Conservation (phyloP, 2,888 invertebrate genomes). For the Oscheius onirici region DNA sequence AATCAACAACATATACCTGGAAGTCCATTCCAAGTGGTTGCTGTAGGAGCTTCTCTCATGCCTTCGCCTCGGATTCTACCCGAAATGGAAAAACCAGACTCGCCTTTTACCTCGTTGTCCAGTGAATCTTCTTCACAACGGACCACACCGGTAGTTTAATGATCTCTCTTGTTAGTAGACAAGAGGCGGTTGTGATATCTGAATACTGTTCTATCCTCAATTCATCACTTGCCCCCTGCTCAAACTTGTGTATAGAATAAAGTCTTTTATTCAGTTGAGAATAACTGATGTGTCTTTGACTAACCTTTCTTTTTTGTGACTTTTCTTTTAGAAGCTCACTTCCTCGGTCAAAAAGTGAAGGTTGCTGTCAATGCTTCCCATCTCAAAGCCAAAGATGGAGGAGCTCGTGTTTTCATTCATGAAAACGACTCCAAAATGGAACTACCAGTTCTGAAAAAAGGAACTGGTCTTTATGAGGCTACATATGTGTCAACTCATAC, state of each 20-base stretch:
- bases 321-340: not conserved
- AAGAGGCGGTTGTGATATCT: constrained; percentile 2
- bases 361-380: not conserved
- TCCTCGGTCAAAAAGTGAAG: constrained; percentile 6
- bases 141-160: constrained; percentile 38
- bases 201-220: not conserved
- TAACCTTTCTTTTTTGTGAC: too few relatives aligned
- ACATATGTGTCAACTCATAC: not conserved
- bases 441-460: not conserved
- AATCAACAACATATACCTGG: constrained; percentile 71
- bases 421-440: constrained; percentile 1
- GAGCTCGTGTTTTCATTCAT: constrained; percentile 4
- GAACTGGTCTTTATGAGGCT: not conserved
- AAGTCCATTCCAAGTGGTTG: constrained; percentile 58
- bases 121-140: constrained; percentile 50
- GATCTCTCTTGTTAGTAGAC: constrained; percentile 17
- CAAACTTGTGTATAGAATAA: not conserved
- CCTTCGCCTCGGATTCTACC: constrained; percentile 35
- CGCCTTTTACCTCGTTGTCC: constrained; percentile 52
- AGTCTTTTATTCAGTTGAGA: not conserved
- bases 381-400: not conserved
- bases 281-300: too few relatives aligned
- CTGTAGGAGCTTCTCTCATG: constrained; percentile 44
- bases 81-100: constrained; percentile 49
- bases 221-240: constrained; percentile 6